Base-by-base conservation (phyloP, 2,113 vertebrate species). In the Amphiprion percula region DNA sequence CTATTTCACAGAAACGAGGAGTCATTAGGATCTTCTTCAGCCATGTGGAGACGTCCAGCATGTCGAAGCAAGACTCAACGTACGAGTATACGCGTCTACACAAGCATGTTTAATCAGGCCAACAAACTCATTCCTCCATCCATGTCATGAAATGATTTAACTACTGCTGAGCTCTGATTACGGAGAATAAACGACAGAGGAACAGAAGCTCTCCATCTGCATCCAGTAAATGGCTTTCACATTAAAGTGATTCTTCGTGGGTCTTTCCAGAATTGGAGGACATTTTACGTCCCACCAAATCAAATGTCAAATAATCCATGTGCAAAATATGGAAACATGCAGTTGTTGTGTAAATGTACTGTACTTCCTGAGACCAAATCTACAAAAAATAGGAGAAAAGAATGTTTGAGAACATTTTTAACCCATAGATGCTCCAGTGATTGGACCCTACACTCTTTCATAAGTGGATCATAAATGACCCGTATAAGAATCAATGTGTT, bases 11-110 rank as follows among this genome's bases (percentile, higher is more conserved):
- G 81, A 91, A 92, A 93, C 83, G 79, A 73, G 82, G 70, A 85
- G 86, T 69, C 86, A 94, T 94, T 95, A 94, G 90, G 46, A 88
- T 90, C 89, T 87, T 84, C 87, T 87, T 89, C 91, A 87, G 83
- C 79, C 80, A 80, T 77, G 69, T 62, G 74, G 83, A 84, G 89
- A 85, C 60, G 41, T 64, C 33, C 77, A 75, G 41, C 54, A 24
- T 63, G 70, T 68, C 74, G 82, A 83, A 89, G 69, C 77, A 28
- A 68, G 67, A 88, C 71, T 80, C 26, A 26, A 26, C 26, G 26
- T 26, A 26, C 26, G 26, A 70, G 28, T 15, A 39, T 24, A 33
- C 9, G 46, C 50, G 41, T n/a, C 47, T 23, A 61, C 50, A 53
- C 23, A 66, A 72, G 55, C 39, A 1, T 1, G 0, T 41, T 67